Base-by-base conservation (phyloP, 1,140 invertebrate species). In the Helicoverpa zea region DNA sequence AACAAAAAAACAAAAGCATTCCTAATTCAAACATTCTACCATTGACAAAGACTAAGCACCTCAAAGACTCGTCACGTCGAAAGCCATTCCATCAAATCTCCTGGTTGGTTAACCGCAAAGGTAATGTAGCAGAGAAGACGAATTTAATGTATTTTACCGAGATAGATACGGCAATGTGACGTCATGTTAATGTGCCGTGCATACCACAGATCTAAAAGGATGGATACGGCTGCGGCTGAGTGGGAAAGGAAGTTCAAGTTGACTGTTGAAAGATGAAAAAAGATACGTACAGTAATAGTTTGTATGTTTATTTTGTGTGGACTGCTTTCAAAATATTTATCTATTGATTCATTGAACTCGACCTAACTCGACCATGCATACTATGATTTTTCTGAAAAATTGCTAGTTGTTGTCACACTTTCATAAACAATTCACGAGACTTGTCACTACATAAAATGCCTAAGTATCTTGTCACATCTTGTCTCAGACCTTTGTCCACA, bases 61-160 rank as follows among this genome's bases (percentile, higher is more conserved):
- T 43, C 54, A 76, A 76, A 52, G 74, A 76, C 23, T 29, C 14
- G 63, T n/a, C 14, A 68, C 30, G 52, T 35, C 54, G 7, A 66
- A 61, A 18, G 56, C n/a, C 47, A 54, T 76, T 76, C 58, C 59
- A 54, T 77, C 75, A 77, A 54, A 77, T 43, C 49, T 35, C 47
- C 35, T 51, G 18, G 68, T 72, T 72, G 66, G 75, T 54, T 63
- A 56, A 30, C 47, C 49, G 14, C 29, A 51, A 49, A 35, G 49
- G 61, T 77, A 77, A 77, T 77, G 75, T 66, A 77, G 75, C 61
- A 64, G 30, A 56, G 61, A 77, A 12, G 23, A 77, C 59, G 61
- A 66, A 77, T 77, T 66, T 77, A 77, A 77, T 77, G 49, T 51
- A 61, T 77, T 18, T 49, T 52, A 63, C 43, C 18, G 47, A 23